phyloP scores from a whole-genome alignment of 2,888 invertebrate species.

The Shargacucullia verbasci region DNA sequence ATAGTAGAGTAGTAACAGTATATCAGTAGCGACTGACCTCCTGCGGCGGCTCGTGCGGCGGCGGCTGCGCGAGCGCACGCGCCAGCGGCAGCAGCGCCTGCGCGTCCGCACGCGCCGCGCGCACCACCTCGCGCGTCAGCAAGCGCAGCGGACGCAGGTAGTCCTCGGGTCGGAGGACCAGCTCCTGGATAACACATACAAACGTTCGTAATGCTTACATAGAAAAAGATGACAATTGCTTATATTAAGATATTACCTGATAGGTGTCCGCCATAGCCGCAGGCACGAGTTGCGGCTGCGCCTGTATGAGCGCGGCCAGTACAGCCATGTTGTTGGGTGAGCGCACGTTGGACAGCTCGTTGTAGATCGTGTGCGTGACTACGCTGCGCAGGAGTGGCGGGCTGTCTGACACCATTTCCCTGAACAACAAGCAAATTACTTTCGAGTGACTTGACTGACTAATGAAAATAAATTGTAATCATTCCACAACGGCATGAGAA shows the following conservation, averaged over 20 bases:
- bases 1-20: no score
- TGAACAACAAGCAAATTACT: constrained; percentile 63
- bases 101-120: constrained; percentile 95
- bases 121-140: constrained; percentile 96
- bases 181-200: no score
- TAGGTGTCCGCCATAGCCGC: constrained; percentile 95
- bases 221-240: no score
- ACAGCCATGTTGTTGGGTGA: constrained; percentile 99
- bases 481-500: no score
- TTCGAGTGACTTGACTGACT: no score
- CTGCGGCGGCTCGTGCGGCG: constrained; percentile 89
- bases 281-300: constrained; percentile 94
- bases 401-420: constrained; percentile 96
- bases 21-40: constrained; percentile 44
- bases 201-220: no score
- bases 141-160: constrained; percentile 96
- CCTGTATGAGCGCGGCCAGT: constrained; percentile 96
- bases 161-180: constrained; percentile 96
- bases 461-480: no score
- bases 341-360: constrained; percentile 96
- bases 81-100: constrained; percentile 92
- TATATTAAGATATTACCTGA: no score
- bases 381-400: constrained; percentile 95
- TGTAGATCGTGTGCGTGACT: constrained; percentile 97
- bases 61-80: constrained; percentile 92